These are phyloP conservation scores for Macrocentrus cingulum DNA, from an alignment of 1,140 invertebrate species.

Conservation along the genomic window DNA sequence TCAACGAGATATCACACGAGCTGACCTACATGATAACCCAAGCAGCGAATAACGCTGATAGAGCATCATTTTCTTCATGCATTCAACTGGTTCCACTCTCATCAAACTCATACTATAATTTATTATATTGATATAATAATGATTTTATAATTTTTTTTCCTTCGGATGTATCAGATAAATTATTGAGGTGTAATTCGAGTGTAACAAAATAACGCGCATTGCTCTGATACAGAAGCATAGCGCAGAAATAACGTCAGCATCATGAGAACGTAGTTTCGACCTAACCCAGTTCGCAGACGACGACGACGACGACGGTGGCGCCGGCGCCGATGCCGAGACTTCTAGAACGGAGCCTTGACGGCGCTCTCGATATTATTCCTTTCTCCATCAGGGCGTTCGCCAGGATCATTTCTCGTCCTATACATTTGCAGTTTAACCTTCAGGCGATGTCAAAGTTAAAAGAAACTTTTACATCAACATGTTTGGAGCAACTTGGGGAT, in stretches of 20 bases:
- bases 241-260: slow-evolving; percentile 41
- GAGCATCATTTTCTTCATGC: slow-evolving; percentile 28
- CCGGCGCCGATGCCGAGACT: slow-evolving; percentile 37
- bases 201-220: not conserved
- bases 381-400: not conserved
- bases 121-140: not conserved
- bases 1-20: slow-evolving; percentile 42
- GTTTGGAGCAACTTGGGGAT: not conserved
- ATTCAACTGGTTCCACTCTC: not conserved
- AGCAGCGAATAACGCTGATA: slow-evolving; percentile 29
- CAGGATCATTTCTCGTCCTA: not conserved
- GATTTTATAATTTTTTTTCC: too few relatives aligned
- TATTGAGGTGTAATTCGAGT: too few relatives aligned
- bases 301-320: slow-evolving; percentile 35
- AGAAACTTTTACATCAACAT: slow-evolving; percentile 2
- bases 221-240: slow-evolving; percentile 36
- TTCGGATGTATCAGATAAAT: too few relatives aligned
- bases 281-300: slow-evolving; percentile 48
- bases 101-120: not conserved
- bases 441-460: not conserved
- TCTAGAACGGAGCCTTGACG: slow-evolving; percentile 25
- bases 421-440: not conserved
- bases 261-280: slow-evolving; percentile 49
- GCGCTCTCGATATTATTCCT: not conserved
- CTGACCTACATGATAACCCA: slow-evolving; percentile 48